Evolutionary conservation across 2,888 invertebrate species (phyloP).

Genomic region (Drosophila koepferae): DNA sequence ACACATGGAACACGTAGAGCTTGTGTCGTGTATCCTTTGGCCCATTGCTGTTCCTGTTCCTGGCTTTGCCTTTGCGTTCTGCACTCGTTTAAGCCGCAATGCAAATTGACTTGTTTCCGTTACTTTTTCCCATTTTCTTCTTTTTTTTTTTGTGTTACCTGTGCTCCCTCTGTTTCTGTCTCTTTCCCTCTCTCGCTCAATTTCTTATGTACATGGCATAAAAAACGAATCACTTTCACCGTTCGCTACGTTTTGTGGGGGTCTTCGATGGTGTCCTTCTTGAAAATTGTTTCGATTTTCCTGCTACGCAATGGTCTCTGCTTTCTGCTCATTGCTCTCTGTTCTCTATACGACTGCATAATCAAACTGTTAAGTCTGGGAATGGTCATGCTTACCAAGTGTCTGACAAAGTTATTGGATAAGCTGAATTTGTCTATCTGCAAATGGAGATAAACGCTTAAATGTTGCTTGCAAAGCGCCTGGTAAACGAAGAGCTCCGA

Average conservation of each 20-base stretch:
- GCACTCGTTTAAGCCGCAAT: constrained; percentile 75
- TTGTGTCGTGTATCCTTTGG: constrained; percentile 53
- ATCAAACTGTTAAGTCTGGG: not conserved
- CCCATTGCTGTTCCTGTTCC: constrained; percentile 42
- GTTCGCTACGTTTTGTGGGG: constrained; percentile 10
- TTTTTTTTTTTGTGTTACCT: constrained; percentile 13
- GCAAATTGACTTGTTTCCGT: constrained; percentile 79
- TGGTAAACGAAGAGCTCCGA: not conserved
- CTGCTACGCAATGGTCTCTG: constrained; percentile 1
- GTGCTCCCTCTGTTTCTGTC: not conserved
- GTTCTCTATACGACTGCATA: not conserved
- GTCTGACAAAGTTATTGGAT: not conserved
- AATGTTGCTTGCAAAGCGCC: not conserved
- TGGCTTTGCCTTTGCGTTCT: constrained; percentile 38
- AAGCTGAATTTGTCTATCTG: not conserved
- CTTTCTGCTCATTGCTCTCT: constrained; percentile 2
- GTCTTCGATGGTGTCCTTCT: constrained; percentile 49
- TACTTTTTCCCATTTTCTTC: constrained; percentile 32
- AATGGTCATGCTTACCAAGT: not conserved
- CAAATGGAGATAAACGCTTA: not conserved
- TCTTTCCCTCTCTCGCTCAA: constrained; percentile 7
- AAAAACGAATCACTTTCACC: constrained; percentile 56
- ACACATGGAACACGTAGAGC: constrained; percentile 19
- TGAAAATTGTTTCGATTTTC: constrained; percentile 57
- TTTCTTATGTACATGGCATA: constrained; percentile 62